Base-by-base conservation (phyloP, 92 coral and sea anemone genomes). In the Micromussa lordhowensis region DNA sequence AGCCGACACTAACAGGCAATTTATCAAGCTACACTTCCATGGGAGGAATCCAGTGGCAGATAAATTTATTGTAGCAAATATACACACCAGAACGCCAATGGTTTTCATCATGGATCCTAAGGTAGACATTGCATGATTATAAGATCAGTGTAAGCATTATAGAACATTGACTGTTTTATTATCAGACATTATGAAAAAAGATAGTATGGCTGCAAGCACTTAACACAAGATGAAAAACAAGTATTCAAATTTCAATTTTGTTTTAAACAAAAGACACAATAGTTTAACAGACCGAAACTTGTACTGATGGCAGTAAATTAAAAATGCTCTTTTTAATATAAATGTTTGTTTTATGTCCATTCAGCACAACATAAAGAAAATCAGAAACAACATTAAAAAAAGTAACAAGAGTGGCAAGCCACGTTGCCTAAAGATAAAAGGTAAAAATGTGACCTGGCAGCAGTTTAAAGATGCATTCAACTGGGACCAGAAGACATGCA, bases 371-470 rank as follows among this genome's bases (percentile, higher is more conserved):
- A 55, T 55, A 15, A 55, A 55, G 22, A 55, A 55, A 19, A 79
- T 90, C 8, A 82, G 77, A 35, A 85, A 85, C 49, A 90, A 90
- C 64, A 86, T 79, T 74, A 30, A 40, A 38, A 90, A 90, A 51
- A 90, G 89, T 61, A 78, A 90, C 61, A 24, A 74, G 34, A 76
- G 75, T 17, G 85, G 82, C 29, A 84, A 90, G 92, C 92, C 92
- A n/a, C 68, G 89, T 51, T 85, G 86, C 70, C 75, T 90, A 7
- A 71, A 30, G 57, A 63, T 90, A 2, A 77, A 82, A 1, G 88
- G 88, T 4, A 74, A 86, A 73, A 36, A 16, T 4, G 36, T 72
- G 61, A 55, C 61, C 22, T 55, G 61, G 61, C 18, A 55, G 61
- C 18, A 55, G 22, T 55, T 55, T 15, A 16, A 55, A 55, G 19